A percentile compares a stretch with the other conserved stretches of the same genome.
These are phyloP conservation scores for Ovibos moschatus DNA, from an alignment of 2,113 vertebrate genomes.

Conservation along the genomic window DNA sequence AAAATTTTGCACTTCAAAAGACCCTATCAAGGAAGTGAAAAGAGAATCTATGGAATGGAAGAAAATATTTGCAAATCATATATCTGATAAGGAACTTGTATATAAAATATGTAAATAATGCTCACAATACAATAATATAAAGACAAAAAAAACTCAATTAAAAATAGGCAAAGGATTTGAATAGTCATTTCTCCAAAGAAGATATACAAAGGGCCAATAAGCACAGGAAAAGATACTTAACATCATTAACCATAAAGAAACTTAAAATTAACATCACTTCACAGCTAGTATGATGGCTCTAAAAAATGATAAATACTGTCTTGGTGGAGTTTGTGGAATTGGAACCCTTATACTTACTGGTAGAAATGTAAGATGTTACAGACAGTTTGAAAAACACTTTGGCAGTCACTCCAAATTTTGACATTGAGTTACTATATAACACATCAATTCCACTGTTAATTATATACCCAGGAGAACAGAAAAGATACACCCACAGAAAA, in stretches of 20 bases:
- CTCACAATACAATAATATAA: not conserved
- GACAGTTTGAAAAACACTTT: not conserved
- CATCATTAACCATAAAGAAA: not conserved
- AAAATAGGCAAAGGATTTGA: not conserved
- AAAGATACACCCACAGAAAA: not conserved
- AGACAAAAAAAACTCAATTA: not conserved
- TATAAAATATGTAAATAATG: not conserved
- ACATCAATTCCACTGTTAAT: not conserved
- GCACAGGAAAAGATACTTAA: not conserved
- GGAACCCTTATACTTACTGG: not conserved
- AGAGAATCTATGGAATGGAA: not conserved
- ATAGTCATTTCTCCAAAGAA: not conserved
- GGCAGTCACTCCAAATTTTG: not conserved
- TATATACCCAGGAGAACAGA: not conserved
- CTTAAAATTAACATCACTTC: not conserved
- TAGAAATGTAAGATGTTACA: not conserved
- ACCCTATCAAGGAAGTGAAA: not conserved
- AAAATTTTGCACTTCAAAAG: not conserved
- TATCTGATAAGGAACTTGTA: not conserved
- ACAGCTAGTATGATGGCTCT: not conserved
- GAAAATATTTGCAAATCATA: not conserved
- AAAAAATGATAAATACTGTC: not conserved
- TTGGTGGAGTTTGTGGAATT: not conserved
- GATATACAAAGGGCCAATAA: not conserved
- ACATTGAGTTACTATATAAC: not conserved